Conservation (phyloP, 2,888 invertebrate species). For the Amiota communis region DNA sequence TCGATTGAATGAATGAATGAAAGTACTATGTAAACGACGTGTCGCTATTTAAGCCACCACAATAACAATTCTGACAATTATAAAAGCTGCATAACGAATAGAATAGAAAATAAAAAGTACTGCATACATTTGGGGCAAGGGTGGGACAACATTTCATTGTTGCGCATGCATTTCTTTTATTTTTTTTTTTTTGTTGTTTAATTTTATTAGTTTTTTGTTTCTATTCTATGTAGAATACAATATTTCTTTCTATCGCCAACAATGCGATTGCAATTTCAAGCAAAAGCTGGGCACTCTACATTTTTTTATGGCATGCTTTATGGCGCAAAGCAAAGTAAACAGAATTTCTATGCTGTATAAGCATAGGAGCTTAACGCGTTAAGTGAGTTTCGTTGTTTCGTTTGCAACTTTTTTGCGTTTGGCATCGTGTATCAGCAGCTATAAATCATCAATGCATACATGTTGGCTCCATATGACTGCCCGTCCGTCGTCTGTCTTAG, state of each 20-base stretch:
- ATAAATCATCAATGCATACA: background rate
- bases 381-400: constrained; percentile 1
- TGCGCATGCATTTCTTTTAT: constrained; percentile 1
- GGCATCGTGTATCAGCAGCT: background rate
- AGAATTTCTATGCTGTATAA: constrained; percentile 8
- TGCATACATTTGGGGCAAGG: background rate
- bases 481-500: constrained; percentile 43
- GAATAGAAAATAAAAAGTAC: background rate
- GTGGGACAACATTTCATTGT: background rate
- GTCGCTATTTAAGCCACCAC: background rate
- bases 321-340: constrained; percentile 15
- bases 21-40: background rate
- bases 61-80: constrained; percentile 3
- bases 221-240: background rate
- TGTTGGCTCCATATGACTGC: background rate
- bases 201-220: background rate
- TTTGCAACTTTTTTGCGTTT: constrained; percentile 8
- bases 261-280: background rate
- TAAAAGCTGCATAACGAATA: background rate
- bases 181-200: background rate
- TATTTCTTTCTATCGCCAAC: background rate
- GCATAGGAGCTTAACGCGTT: constrained; percentile 9
- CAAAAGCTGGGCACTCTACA: constrained; percentile 1
- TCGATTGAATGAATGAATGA: background rate
- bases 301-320: constrained; percentile 18